Percentiles rank a stretch among this genome's conserved stretches.
These are phyloP conservation scores for Napeogenes sylphis DNA, from an alignment of 2,888 invertebrate species.

Conservation along the genomic window DNA sequence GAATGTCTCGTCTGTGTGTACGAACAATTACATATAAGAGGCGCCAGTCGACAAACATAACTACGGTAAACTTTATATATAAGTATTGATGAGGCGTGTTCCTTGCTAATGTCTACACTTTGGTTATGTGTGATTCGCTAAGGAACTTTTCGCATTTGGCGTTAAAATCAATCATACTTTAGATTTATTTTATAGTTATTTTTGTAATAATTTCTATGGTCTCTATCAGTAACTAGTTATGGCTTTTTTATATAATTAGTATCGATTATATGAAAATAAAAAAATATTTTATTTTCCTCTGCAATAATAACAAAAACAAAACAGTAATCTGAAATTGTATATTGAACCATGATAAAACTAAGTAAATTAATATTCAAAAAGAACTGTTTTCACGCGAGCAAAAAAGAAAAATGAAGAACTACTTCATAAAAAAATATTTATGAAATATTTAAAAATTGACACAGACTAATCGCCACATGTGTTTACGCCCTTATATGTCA, in stretches of 20 bases:
- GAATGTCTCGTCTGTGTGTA: slow-evolving; percentile 64
- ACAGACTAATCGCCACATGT: slow-evolving; percentile 21
- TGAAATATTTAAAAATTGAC: background rate
- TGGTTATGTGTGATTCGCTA: slow-evolving; percentile 20
- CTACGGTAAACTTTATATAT: slow-evolving; percentile 46
- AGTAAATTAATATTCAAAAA: no score
- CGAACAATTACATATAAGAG: slow-evolving; percentile 67
- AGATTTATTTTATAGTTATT: background rate
- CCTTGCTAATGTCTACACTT: slow-evolving; percentile 33
- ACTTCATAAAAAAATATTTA: background rate
- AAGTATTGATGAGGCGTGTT: slow-evolving; percentile 38
- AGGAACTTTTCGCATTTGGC: slow-evolving; percentile 16
- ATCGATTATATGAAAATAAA: no score
- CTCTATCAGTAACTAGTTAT: no score
- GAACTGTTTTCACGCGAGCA: no score
- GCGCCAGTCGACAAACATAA: slow-evolving; percentile 71
- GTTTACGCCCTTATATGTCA: slow-evolving; percentile 20
- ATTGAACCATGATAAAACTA: no score
- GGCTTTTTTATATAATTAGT: no score
- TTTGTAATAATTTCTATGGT: background rate
- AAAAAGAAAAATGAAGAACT: no score
- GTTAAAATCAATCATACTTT: background rate
- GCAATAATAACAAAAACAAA: no score
- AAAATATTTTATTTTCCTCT: no score
- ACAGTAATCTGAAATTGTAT: no score